Evolutionary conservation across 2,113 vertebrate genomes (phyloP), one percentile per base, ranked within the genome.

Genomic region (Bambusicola thoracicus): DNA sequence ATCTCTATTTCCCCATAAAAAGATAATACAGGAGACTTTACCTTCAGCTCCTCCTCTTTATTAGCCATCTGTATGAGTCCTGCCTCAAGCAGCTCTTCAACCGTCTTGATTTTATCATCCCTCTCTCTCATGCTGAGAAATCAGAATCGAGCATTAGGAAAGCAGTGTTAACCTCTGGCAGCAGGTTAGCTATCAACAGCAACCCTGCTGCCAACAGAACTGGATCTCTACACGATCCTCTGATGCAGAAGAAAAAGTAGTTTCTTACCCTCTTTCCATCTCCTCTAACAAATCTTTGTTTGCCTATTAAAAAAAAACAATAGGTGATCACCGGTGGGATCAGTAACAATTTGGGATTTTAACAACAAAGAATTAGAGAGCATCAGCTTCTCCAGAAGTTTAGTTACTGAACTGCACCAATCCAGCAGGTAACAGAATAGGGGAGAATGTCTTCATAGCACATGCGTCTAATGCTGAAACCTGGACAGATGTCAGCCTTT

Each of bases 11-110:
- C 38, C 48, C 53, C 53, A 46, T 44, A 22, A 51, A 51, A 73
- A 94, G n/a, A 81, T 8, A 58, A 2, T 1, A 18, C 1, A 2
- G 53, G 58, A 56, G 59, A 58, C 62, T 94, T 97, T 97, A 99
- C 99, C 98, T 98, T 98, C 55, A 99, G 97, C 63, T 99, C 98
- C n/a, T 99, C 99, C 79, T 99, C 99, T 93, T 99, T 99, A 93
- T 99, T 99, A 85, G 99, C 99, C 97, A 99, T 98, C 96, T 99
- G 98, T 90, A 99, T 99, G 77, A 99, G 98, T 74, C 99, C 99
- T 85, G 98, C 96, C 95, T 99, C 99, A 85, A 99, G 97, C 81
- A 99, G 97, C 84, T 97, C 98, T 96, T 99, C 99, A 43, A 99
- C 98, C 0, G 98, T 99, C 97, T 98, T 99, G 91, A 99, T 98